Evolutionary conservation across 1,140 invertebrate genomes (phyloP).

Genomic region (Bombus affinis): DNA sequence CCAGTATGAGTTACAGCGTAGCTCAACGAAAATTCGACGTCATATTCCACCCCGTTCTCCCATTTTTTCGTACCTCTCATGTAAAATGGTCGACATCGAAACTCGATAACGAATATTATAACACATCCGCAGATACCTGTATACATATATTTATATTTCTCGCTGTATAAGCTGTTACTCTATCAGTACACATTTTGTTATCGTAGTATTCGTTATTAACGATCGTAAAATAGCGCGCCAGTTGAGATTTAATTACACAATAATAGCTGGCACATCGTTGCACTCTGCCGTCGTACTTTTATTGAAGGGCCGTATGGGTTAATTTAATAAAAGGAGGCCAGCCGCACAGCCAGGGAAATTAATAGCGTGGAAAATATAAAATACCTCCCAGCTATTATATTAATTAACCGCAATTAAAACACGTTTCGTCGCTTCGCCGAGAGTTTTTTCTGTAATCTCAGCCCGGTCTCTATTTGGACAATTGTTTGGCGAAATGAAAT

Average conservation of each 20-base stretch:
- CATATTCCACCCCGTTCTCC: too few species aligned
- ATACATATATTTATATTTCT: neutral
- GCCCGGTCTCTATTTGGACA: too few species aligned
- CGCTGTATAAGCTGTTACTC: neutral
- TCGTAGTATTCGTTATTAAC: constrained; percentile 1
- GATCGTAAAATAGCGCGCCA: constrained; percentile 2
- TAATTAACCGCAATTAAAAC: constrained; percentile 47
- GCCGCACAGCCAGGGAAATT: constrained; percentile 7
- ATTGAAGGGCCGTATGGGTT: neutral
- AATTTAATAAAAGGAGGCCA: constrained; percentile 38
- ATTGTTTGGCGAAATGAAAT: too few species aligned
- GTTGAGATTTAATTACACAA: constrained; percentile 39
- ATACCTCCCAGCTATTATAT: constrained; percentile 22
- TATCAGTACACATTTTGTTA: neutral
- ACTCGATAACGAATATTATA: neutral
- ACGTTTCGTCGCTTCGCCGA: neutral
- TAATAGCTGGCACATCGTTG: constrained; percentile 31
- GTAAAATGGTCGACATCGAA: neutral
- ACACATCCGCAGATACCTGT: neutral
- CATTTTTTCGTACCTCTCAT: neutral
- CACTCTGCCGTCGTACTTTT: constrained; percentile 19
- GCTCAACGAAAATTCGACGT: neutral
- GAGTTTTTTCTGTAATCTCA: neutral
- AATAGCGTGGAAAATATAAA: constrained; percentile 40
- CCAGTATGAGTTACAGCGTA: neutral